Evolutionary conservation across 2,888 invertebrate genomes (phyloP).

Genomic region (Chrysolina oricalcia): DNA sequence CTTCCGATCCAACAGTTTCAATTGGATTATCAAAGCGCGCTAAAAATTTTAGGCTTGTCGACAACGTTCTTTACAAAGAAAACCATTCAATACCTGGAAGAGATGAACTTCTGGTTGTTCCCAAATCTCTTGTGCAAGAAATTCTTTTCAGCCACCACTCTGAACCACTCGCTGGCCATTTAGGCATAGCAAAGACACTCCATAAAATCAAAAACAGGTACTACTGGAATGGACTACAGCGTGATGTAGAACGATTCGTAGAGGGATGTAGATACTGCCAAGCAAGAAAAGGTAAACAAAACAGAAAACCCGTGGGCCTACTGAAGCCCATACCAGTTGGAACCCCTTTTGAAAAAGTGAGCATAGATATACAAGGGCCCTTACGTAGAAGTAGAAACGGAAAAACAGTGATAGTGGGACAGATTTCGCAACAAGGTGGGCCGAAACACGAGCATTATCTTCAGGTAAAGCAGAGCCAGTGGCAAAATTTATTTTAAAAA

Average conservation of each 20-base stretch:
- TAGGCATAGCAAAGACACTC: conserved; percentile 51
- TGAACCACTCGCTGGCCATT: conserved; percentile 52
- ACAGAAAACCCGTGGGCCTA: conserved; percentile 45
- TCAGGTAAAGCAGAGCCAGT: conserved; percentile 52
- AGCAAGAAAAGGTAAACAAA: conserved; percentile 46
- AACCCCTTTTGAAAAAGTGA: conserved; percentile 43
- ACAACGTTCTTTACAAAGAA: conserved; percentile 48
- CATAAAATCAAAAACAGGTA: conserved; percentile 50
- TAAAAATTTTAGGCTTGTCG: conserved; percentile 45
- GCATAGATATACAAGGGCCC: conserved; percentile 56
- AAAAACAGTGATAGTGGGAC: conserved; percentile 56
- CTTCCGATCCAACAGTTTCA: conserved; percentile 9
- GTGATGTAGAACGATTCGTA: conserved; percentile 49
- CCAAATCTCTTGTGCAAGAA: conserved; percentile 42
- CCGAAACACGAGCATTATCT: conserved; percentile 50
- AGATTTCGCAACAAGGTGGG: conserved; percentile 55
- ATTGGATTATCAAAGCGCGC: conserved; percentile 48
- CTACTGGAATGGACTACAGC: conserved; percentile 48
- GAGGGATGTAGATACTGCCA: conserved; percentile 51
- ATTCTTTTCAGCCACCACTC: conserved; percentile 50
- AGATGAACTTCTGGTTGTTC: conserved; percentile 50
- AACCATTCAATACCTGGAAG: conserved; percentile 17
- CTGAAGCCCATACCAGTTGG: conserved; percentile 37
- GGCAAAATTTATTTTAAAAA: conserved; percentile 49
- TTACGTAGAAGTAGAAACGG: conserved; percentile 50